phyloP scores from a whole-genome alignment of 2,888 invertebrate species.

The Schizotus pectinicornis region DNA sequence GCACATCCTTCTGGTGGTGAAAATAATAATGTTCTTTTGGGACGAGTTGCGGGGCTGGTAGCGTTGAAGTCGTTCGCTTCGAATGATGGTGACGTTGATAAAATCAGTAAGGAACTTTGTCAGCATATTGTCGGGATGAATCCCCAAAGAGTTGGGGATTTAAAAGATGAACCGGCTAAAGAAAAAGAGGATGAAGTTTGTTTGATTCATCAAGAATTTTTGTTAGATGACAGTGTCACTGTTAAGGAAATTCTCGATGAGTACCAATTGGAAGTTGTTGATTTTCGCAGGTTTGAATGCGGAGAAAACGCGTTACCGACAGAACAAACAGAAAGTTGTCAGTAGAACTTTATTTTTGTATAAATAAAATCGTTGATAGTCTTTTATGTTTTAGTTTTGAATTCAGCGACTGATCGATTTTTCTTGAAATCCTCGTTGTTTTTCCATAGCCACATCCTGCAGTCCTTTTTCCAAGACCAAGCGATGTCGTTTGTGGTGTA shows the following conservation, averaged over 20 bases:
- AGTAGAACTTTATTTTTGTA: conserved; percentile 55
- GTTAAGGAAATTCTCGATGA: conserved; percentile 76
- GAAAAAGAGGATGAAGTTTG: conserved; percentile 78
- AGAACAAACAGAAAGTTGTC: conserved; percentile 69
- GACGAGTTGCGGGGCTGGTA: conserved; percentile 86
- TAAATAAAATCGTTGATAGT: conserved; percentile 8
- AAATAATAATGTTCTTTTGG: conserved; percentile 63
- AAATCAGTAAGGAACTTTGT: conserved; percentile 77
- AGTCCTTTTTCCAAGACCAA: conserved; percentile 73
- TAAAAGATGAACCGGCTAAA: conserved; percentile 65
- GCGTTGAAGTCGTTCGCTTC: conserved; percentile 66
- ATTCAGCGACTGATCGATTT: conserved; percentile 44
- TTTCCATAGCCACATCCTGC: conserved; percentile 72
- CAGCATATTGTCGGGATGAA: conserved; percentile 94
- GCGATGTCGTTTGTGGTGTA: conserved; percentile 67
- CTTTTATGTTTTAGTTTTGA: conserved; percentile 1
- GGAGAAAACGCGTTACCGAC: conserved; percentile 70
- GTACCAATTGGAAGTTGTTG: conserved; percentile 70
- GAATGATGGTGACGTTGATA: conserved; percentile 45
- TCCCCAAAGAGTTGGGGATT: conserved; percentile 74
- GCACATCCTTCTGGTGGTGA: conserved; percentile 77
- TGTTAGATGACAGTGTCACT: conserved; percentile 76
- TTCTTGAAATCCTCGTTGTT: conserved; percentile 44
- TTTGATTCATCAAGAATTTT: conserved; percentile 86
- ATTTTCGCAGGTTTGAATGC: conserved; percentile 87